Base-by-base conservation (phyloP, 1,140 invertebrate species). In the Rhopalosiphum maidis region DNA sequence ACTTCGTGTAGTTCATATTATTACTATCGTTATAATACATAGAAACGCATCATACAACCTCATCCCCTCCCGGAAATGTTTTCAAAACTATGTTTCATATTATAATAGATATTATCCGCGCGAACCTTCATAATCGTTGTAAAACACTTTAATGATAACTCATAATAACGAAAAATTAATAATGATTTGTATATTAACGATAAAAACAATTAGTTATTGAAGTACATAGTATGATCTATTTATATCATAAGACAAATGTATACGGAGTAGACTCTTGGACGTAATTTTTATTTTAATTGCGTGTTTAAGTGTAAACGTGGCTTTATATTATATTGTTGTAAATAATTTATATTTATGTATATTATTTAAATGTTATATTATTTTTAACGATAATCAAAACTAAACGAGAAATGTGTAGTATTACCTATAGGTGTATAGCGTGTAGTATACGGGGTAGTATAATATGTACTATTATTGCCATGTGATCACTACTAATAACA, bases 331-430 rank as follows among this genome's bases (percentile, higher is more conserved):
- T 68, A n/a, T 18, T 77, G 60, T 77, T 77, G 60, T 77, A 77
- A 77, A 77, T 77, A 77, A n/a, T 77, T 77, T 18, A 9, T 23
- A 77, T 77, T n/a, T 77, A n/a, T 77, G n/a, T 18, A 6, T 77
- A n/a, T 77, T n/a, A 51, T 41, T 41, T 41, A 41, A 41, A 41
- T 41, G 41, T 41, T 41, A 41, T 41, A 41, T 77, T 77, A 51
- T 51, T 54, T 77, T 77, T n/a, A 77, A 77, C 15, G 60, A 77
- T n/a, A 77, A 77, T 77, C 60, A 77, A 77, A 77, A 77, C n/a
- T 77, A 77, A 77, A 77, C 15, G n/a, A 35, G 30, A 68, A 68
- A 68, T 4, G 21, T 35, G 30, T 77, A 77, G 30, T n/a, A 77
- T 6, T 18, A 15, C 30, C 60, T 68, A n/a, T 46, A 51, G 48